phyloP scores from a whole-genome alignment of 2,888 invertebrate species.

The Oligia strigilis region DNA sequence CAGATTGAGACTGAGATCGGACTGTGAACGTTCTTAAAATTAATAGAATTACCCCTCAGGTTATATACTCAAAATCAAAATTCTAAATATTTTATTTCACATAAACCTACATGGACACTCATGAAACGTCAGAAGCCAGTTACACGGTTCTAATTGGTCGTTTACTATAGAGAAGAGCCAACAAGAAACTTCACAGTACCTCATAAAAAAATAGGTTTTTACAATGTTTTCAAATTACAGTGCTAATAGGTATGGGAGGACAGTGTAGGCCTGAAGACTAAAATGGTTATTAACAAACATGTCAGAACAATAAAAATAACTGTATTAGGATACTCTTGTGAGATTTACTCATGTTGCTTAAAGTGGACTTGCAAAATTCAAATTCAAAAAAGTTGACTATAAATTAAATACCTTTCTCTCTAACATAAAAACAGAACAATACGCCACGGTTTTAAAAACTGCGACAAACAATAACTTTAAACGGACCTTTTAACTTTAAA shows the following conservation, averaged over 20 bases:
- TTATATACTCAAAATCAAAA: neutral
- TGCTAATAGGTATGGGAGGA: neutral
- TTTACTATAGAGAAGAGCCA: neutral
- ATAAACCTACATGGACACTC: neutral
- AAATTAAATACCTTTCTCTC: neutral
- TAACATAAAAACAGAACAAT: constrained; percentile 31
- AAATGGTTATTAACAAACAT: constrained; percentile 13
- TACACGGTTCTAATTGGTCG: neutral
- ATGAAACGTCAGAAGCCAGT: neutral
- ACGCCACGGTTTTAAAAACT: constrained; percentile 18
- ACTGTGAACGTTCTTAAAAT: too few relatives aligned
- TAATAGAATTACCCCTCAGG: too few relatives aligned
- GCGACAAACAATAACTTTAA: constrained; percentile 43
- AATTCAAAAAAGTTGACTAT: neutral
- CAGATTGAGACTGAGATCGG: too few relatives aligned
- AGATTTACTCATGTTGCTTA: neutral
- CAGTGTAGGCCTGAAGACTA: neutral
- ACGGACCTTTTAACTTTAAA: constrained; percentile 32
- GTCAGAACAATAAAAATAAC: neutral
- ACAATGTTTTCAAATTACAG: neutral
- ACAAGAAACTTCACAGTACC: neutral
- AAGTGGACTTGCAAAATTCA: neutral
- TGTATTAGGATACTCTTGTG: neutral
- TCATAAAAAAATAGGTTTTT: neutral
- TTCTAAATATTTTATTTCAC: neutral